Evolutionary conservation across 2,888 invertebrate genomes (phyloP), one percentile per base, ranked within the genome.

Genomic region (Drosophila lutescens): DNA sequence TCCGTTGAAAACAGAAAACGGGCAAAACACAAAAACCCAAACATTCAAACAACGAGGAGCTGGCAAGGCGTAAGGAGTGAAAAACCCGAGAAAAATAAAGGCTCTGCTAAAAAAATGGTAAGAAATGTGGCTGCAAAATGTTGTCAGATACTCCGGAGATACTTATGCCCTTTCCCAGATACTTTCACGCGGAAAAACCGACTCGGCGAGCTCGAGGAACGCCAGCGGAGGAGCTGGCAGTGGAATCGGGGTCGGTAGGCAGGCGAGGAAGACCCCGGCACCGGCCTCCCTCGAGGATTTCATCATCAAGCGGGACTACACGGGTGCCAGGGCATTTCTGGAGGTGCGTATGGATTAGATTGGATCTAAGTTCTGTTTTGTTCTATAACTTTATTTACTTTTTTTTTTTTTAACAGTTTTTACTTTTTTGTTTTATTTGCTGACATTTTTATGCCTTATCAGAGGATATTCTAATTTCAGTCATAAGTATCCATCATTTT

Each of bases 231-330:
- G 81, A 17, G 56, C 70, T 58, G 65, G 56, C 50, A 63, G 88
- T 36, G 67, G 77, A 5, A 63, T 78, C 9, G 77, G 76, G 47
- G 41, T 51, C 4, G 50, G 56, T 15, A 40, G 57, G 46, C 83
- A 82, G 61, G 72, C 77, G 23, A 78, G 84, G 1, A 92, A 92
- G 53, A 95, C 94, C 79, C 51, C 87, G 12, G 93, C 93, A 60
- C 93, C 95, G n/a, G 95, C 97, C 0, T 96, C 96, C 74, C 93
- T 99, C 13, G 98, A 98, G 88, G 98, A 98, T 85, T 99, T 97
- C 90, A 93, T 99, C 17, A 92, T 95, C 23, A 96, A 95, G 84
- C 94, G 99, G 49, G 99, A 99, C 92, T 99, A 99, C 91, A 96
- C 96, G 0, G 99, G 99, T 9, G 98, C 98, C 0, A 94, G 98